Conservation (phyloP, 64 coral and sea anemone species). For the Stichodactyla mertensii region DNA sequence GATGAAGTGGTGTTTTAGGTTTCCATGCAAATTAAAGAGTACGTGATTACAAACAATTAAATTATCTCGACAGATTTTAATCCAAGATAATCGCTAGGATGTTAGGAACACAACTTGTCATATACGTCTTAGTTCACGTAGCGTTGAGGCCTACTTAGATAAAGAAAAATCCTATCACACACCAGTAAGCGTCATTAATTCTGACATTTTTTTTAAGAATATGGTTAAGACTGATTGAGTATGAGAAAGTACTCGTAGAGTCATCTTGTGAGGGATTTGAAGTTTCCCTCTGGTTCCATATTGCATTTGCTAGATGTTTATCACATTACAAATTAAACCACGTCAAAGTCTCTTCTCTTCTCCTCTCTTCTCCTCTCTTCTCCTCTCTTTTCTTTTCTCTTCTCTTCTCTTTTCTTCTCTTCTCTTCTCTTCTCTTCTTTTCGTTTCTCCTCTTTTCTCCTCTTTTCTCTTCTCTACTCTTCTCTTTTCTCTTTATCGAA, state of each 20-base stretch:
- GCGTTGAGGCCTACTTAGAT: neutral
- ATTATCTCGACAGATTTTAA: neutral
- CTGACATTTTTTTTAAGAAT: neutral
- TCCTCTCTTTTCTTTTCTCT: neutral
- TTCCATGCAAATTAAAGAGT: neutral
- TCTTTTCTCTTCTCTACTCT: no score
- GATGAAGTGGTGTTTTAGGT: neutral
- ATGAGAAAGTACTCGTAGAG: neutral
- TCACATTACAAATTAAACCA: no score
- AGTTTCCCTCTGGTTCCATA: neutral
- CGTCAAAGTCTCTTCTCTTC: neutral
- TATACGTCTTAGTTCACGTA: neutral
- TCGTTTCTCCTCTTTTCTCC: no score
- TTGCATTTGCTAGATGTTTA: no score
- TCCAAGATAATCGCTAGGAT: neutral
- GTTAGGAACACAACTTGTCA: neutral
- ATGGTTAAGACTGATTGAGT: neutral
- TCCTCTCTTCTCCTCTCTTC: neutral
- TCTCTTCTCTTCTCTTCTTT: no score
- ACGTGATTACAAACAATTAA: neutral
- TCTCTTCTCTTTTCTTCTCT: neutral
- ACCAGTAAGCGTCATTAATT: neutral
- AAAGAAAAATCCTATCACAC: neutral
- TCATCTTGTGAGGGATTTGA: neutral
- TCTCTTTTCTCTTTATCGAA: no score